Evolutionary conservation across 2,113 vertebrate species (phyloP).

Genomic region (Ramphastos sulfuratus): DNA sequence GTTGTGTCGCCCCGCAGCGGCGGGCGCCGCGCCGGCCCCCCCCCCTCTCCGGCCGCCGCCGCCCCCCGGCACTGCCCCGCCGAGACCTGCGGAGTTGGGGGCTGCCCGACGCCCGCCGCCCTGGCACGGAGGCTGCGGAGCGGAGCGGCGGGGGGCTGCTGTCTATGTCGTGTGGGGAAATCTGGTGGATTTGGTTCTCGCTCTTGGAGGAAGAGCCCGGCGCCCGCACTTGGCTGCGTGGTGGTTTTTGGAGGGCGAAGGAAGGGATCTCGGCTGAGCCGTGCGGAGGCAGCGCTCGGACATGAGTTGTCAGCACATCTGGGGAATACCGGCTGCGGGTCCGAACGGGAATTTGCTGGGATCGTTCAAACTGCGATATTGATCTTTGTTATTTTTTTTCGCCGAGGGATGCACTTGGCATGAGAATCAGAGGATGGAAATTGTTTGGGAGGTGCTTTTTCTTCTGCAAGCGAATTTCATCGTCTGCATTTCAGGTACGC

Average conservation of each 20-base stretch:
- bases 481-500: slow-evolving; percentile 95
- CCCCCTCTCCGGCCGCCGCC: neutral
- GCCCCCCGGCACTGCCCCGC: slow-evolving; percentile 51
- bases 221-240: slow-evolving; percentile 57
- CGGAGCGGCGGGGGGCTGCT: slow-evolving; percentile 58
- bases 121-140: slow-evolving; percentile 50
- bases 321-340: slow-evolving; percentile 87
- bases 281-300: slow-evolving; percentile 74
- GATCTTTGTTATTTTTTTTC: slow-evolving; percentile 80
- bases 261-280: slow-evolving; percentile 66
- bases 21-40: too few relatives aligned
- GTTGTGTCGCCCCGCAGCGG: too few relatives aligned
- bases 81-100: slow-evolving; percentile 71
- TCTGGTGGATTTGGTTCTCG: slow-evolving; percentile 70
- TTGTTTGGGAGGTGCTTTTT: slow-evolving; percentile 97
- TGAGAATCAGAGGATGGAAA: slow-evolving; percentile 97
- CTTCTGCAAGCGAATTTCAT: slow-evolving; percentile 97
- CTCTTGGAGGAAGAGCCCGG: slow-evolving; percentile 64
- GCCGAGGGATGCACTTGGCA: slow-evolving; percentile 93
- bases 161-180: slow-evolving; percentile 80
- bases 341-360: slow-evolving; percentile 81
- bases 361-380: slow-evolving; percentile 83
- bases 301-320: slow-evolving; percentile 87
- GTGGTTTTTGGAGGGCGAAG: slow-evolving; percentile 59
- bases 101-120: slow-evolving; percentile 48